Base-by-base conservation (phyloP, 1,140 invertebrate genomes). In the Armadillidium nasatum region DNA sequence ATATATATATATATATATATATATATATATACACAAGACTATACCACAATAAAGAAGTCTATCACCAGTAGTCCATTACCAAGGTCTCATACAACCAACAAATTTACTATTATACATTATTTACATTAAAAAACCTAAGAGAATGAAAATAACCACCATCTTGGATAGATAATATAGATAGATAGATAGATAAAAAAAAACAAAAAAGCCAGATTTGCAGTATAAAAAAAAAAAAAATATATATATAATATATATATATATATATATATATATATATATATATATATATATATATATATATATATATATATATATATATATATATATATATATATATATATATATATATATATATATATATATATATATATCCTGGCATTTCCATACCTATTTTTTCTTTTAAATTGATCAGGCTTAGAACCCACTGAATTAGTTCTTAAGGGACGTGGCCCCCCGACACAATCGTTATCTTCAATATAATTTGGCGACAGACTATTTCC, bases 381-480 rank as follows among this genome's bases (percentile, higher is more conserved):
- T 15, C 3, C 46, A 19, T 75, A 75, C 73, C 73, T 75, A 54
- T 75, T 75, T 68, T 75, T 75, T 13, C 66, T 60, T n/a, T 23
- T 66, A 54, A 43, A 15, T 21, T 68, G 68, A 54, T 75, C 73
- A 1, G 73, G 66, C 67, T 68, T 67, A 43, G 60, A 68, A 44
- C 73, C 73, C 7, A 75, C 73, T 13, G 73, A 75, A 21, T 67
- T 75, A 1, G 73, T 75, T 67, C 73, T 75, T 44, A 75, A 43
- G 21, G 73, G 73, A 13, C 60, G 50, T 44, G 66, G 60, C 11
- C 21, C n/a, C 10, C 44, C 44, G 7, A 68, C 15, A 21, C 66
- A 43, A 33, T 75, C 50, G 33, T 66, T 44, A 43, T 75, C 73
- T 21, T 75, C 73, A 33, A 60, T 60, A 19, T 74, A 66, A 66